Percentiles rank a stretch among this genome's conserved stretches.
Evolutionary conservation across 2,797 vertebrate species (phyloP).

Genomic region (Myotis findleyi): DNA sequence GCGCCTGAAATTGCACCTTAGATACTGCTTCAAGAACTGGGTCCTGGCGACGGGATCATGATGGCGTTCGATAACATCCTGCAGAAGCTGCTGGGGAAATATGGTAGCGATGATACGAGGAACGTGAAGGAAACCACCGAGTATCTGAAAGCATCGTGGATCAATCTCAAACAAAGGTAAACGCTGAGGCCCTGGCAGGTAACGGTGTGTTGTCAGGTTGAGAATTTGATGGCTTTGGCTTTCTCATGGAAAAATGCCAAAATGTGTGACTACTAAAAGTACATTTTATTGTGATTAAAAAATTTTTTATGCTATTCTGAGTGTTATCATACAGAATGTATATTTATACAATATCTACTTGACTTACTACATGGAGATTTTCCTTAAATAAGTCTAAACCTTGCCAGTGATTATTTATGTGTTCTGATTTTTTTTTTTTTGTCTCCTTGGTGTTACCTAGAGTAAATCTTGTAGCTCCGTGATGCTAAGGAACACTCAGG

Average conservation of each 20-base stretch:
- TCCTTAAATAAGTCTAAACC: not conserved
- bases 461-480: constrained; percentile 26
- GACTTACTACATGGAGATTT: not conserved
- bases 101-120: constrained; percentile 94
- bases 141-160: constrained; percentile 92
- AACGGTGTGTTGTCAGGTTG: accelerated
- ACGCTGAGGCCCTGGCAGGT: not conserved
- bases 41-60: constrained; percentile 90
- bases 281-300: not conserved
- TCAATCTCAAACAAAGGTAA: constrained; percentile 94
- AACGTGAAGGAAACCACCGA: constrained; percentile 95
- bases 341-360: not conserved
- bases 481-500: not conserved
- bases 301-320: not conserved
- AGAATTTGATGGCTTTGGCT: not conserved
- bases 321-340: not conserved
- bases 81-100: constrained; percentile 93
- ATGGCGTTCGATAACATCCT: constrained; percentile 93
- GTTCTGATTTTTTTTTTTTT: not conserved
- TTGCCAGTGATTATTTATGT: not conserved
- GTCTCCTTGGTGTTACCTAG: not conserved
- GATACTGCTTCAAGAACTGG: constrained; percentile 94
- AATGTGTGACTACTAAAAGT: not conserved
- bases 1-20: constrained; percentile 80
- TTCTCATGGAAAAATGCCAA: not conserved